These are phyloP conservation scores for Crossoptilon crossoptilon DNA, from an alignment of 2,797 vertebrate species.

Conservation along the genomic window DNA sequence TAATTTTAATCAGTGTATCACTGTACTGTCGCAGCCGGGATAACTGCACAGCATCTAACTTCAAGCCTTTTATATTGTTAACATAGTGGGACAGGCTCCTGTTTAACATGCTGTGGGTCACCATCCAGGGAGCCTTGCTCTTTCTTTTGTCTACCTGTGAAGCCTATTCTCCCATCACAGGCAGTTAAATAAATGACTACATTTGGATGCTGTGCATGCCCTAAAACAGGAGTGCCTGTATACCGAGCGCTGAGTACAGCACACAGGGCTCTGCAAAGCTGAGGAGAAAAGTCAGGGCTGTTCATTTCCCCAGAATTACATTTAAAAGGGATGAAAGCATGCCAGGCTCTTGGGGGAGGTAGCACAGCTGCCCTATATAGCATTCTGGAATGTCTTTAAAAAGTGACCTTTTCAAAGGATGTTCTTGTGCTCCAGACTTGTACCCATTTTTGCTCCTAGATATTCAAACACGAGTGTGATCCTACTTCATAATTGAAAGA, in stretches of 20 bases:
- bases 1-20: background rate
- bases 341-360: background rate
- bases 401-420: slow-evolving; percentile 53
- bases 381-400: slow-evolving; percentile 17
- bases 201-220: background rate
- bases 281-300: background rate
- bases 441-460: slow-evolving; percentile 44
- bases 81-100: background rate
- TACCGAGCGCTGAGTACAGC: background rate
- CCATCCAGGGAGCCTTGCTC: background rate
- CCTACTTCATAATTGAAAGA: slow-evolving; percentile 58
- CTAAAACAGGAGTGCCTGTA: background rate
- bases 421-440: slow-evolving; percentile 22
- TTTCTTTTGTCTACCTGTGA: background rate
- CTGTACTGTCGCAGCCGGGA: background rate
- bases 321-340: slow-evolving; percentile 1
- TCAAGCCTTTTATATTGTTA: background rate
- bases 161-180: background rate
- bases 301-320: background rate
- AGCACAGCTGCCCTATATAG: background rate
- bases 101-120: background rate
- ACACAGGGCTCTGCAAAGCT: background rate
- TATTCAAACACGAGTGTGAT: slow-evolving; percentile 44
- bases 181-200: background rate
- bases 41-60: background rate